A percentile compares a stretch with the other conserved stretches of the same genome.
Evolutionary conservation across 1,140 invertebrate species (phyloP).

Genomic region (Lucilia cuprina): DNA sequence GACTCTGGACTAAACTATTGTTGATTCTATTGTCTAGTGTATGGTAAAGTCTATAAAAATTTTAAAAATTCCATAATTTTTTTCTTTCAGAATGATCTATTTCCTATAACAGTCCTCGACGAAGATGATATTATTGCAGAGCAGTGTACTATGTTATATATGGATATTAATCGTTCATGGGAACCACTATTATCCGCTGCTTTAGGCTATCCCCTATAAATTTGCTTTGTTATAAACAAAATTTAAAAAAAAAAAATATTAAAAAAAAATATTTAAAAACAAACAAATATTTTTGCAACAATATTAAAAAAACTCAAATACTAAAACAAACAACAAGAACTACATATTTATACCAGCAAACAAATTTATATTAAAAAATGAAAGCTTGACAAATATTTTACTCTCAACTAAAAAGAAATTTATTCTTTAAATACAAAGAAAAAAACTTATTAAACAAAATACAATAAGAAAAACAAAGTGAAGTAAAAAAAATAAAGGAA

Average conservation of each 20-base stretch:
- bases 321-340: not conserved
- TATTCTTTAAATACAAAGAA: not conserved
- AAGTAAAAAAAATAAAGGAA: too few relatives aligned
- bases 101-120: conserved; percentile 58
- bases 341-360: conserved; percentile 1
- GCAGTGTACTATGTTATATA: conserved; percentile 55
- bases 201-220: conserved; percentile 52
- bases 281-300: conserved; percentile 25
- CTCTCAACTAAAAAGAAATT: not conserved
- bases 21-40: too few relatives aligned
- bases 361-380: not conserved
- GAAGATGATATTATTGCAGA: conserved; percentile 57
- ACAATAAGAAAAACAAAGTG: too few relatives aligned
- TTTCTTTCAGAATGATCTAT: conserved; percentile 55
- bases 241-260: not conserved
- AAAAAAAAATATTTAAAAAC: not conserved
- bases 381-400: not conserved
- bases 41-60: too few relatives aligned
- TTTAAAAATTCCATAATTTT: too few relatives aligned
- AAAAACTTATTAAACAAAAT: not conserved
- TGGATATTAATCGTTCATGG: conserved; percentile 60
- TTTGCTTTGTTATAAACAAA: not conserved
- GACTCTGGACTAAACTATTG: too few relatives aligned
- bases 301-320: conserved; percentile 3
- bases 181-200: conserved; percentile 57